A percentile compares a stretch with the other conserved stretches of the same genome.
Evolutionary conservation across 2,113 vertebrate species (phyloP).

Genomic region (Elephas maximus): DNA sequence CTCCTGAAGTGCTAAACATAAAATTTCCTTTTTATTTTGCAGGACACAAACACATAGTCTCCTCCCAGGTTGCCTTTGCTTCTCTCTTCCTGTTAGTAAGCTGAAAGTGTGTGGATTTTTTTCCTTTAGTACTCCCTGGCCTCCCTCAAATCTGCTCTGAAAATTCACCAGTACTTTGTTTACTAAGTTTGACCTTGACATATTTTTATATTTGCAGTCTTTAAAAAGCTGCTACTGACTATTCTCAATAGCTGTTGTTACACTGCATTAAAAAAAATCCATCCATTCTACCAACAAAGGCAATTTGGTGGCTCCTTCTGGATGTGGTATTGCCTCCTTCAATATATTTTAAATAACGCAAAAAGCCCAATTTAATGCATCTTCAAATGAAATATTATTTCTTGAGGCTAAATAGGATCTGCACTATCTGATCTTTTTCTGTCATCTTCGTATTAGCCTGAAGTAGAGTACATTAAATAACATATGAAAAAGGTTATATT

Average conservation of each 20-base stretch:
- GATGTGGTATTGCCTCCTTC: slow-evolving; percentile 52
- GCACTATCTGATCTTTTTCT: slow-evolving; percentile 64
- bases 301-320: slow-evolving; percentile 53
- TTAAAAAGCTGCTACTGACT: slow-evolving; percentile 66
- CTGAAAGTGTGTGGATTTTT: slow-evolving; percentile 56
- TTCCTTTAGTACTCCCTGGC: slow-evolving; percentile 15
- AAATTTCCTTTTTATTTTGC: slow-evolving; percentile 63
- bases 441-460: slow-evolving; percentile 61
- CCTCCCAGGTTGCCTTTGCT: slow-evolving; percentile 29
- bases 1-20: slow-evolving; percentile 17
- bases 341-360: slow-evolving; percentile 32
- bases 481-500: slow-evolving; percentile 61
- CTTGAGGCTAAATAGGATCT: slow-evolving; percentile 54
- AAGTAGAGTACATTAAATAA: slow-evolving; percentile 59
- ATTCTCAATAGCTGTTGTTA: slow-evolving; percentile 62
- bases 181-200: slow-evolving; percentile 76
- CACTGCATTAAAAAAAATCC: slow-evolving; percentile 23
- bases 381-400: slow-evolving; percentile 72
- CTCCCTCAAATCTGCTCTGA: slow-evolving; percentile 59
- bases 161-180: slow-evolving; percentile 58
- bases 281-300: slow-evolving; percentile 39
- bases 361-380: slow-evolving; percentile 66
- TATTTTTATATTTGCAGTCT: slow-evolving; percentile 75
- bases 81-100: slow-evolving; percentile 45
- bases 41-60: slow-evolving; percentile 29